A percentile compares a stretch with the other conserved stretches of the same genome.
phyloP scores from a whole-genome alignment of 2,797 vertebrate genomes.

The Peromyscus attwateri region DNA sequence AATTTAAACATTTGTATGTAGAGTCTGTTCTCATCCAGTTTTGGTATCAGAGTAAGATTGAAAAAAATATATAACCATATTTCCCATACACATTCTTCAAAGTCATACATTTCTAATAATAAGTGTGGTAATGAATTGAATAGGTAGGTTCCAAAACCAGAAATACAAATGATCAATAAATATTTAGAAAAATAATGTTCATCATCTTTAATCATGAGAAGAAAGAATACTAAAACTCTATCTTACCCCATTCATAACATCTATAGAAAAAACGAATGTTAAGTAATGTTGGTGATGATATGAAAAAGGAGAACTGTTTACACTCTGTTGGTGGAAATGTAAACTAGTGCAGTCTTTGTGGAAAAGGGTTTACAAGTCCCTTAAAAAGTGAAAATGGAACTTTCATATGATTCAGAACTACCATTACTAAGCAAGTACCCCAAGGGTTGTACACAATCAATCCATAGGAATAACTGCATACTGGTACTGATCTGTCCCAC shows the following conservation, averaged over 20 bases:
- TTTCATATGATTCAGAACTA: neutral
- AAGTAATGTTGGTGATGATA: neutral
- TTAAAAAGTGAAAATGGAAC: neutral
- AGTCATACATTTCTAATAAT: neutral
- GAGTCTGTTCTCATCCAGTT: neutral
- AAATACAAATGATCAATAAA: neutral
- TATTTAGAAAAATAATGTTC: neutral
- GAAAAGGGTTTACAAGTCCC: neutral
- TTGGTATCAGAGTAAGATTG: neutral
- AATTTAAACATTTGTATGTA: neutral
- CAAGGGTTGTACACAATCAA: neutral
- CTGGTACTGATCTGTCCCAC: neutral
- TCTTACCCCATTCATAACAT: neutral
- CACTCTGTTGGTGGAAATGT: neutral
- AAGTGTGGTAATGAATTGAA: neutral
- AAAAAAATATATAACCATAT: neutral
- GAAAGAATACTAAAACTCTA: neutral
- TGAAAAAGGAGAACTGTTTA: neutral
- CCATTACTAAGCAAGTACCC: neutral
- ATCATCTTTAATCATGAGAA: neutral
- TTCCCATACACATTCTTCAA: neutral
- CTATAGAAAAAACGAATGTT: neutral
- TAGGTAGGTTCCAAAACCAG: neutral
- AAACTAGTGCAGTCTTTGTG: neutral
- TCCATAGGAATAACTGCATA: neutral